These are phyloP conservation scores for Oreortyx pictus DNA, from an alignment of 2,797 vertebrate genomes.

Conservation along the genomic window DNA sequence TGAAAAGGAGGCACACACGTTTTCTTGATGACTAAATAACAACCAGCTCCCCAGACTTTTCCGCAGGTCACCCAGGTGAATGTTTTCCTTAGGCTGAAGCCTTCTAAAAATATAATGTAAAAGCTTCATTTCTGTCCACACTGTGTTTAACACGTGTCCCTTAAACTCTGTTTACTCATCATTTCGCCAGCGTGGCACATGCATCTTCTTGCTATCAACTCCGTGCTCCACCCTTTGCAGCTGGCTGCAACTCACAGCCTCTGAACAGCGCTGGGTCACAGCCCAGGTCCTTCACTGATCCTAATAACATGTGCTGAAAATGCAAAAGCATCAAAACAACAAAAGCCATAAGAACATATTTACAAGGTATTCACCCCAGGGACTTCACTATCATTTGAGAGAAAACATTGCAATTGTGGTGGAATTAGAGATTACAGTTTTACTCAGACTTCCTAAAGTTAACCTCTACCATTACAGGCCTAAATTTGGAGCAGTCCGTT, in stretches of 20 bases:
- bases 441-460: conserved; percentile 80
- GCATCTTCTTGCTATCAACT: conserved; percentile 28
- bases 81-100: conserved; percentile 38
- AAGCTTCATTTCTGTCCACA: conserved; percentile 4
- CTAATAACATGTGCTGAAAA: conserved; percentile 51
- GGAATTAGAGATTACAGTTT: conserved; percentile 79
- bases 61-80: conserved; percentile 64
- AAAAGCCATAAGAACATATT: conserved; percentile 73
- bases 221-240: conserved; percentile 35
- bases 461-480: conserved; percentile 79
- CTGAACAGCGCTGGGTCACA: not conserved
- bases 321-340: conserved; percentile 69
- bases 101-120: conserved; percentile 48
- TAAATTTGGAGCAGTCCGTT: conserved; percentile 79
- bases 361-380: conserved; percentile 76
- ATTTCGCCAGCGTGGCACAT: conserved; percentile 70
- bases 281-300: conserved; percentile 1
- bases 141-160: conserved; percentile 39
- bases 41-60: conserved; percentile 47
- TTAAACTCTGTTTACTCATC: conserved; percentile 37
- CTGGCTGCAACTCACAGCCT: conserved; percentile 49
- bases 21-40: conserved; percentile 60
- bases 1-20: conserved; percentile 44
- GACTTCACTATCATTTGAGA: conserved; percentile 77
- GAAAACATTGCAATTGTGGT: conserved; percentile 80